Base-by-base conservation (phyloP, 2,797 vertebrate species). In the Babyrousa celebensis region DNA sequence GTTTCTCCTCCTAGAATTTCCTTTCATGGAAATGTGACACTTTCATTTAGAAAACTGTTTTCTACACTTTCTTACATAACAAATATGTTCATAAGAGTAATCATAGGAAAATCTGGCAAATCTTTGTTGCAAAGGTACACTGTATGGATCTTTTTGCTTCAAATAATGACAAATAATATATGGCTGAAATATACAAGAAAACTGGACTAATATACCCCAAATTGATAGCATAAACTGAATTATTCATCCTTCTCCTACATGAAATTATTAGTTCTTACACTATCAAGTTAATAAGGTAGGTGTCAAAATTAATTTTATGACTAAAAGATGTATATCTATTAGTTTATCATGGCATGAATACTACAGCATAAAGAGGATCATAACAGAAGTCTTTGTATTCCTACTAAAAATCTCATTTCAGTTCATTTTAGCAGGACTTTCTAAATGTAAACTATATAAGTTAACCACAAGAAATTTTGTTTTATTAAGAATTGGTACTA, bases 31-130 rank as follows among this genome's bases (percentile, higher is more conserved):
- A 72, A 29, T 65, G 75, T 12, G 11, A 82, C 40, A 97, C 67
- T 85, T 97, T 80, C 83, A 94, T 90, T 97, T 0, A 86, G 29
- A 97, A 88, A 92, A 12, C 52, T 78, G 62, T 79, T 63, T 52
- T 95, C 29, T 63, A 67, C 10, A 79, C 17, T 87, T 90, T 60
- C 21, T 85, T 94, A 87, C 15, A 6, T 58, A 77, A 96, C 6
- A 16, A 95, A 77, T 43, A 86, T 12, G 85, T 89, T 9, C 94
- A 93, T 25, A 2, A 48, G 0, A 96, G 91, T 71, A 95, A 60
- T 20, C 85, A 85, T 0, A 90, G 65, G 74, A 75, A 94, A 97
- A 48, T 32, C 1, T 67, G 80, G 70, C 48, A 95, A 85, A 83
- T 48, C 60, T 93, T 72, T 79, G 80, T 54, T 74, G 27, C 67